Conservation (phyloP, 2,113 vertebrate genomes). For the Sorex araneus region DNA sequence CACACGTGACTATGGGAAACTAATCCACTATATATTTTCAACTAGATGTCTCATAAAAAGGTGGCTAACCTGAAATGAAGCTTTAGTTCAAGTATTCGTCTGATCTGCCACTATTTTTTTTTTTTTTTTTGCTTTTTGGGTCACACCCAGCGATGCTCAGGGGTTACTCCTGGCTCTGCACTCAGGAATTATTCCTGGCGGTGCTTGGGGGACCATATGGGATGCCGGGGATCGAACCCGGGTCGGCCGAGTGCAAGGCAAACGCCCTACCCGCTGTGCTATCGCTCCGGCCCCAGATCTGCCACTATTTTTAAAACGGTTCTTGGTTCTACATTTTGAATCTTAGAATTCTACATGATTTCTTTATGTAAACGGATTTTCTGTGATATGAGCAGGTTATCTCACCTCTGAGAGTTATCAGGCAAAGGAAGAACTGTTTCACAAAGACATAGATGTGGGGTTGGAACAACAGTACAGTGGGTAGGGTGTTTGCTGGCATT, state of each 20-base stretch:
- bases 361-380: constrained; percentile 52
- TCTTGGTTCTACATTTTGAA: constrained; percentile 60
- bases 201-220: no score
- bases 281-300: no score
- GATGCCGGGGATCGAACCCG: no score
- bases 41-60: constrained; percentile 13
- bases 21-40: constrained; percentile 39
- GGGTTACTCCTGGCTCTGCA: no score
- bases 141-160: no score
- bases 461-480: no score
- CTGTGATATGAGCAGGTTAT: constrained; percentile 52
- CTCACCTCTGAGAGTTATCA: constrained; percentile 17
- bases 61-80: constrained; percentile 22
- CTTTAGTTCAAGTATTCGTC: constrained; percentile 60
- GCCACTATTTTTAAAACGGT: constrained; percentile 55
- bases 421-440: constrained; percentile 62
- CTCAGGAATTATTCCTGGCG: no score
- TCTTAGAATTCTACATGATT: not conserved
- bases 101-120: constrained; percentile 65
- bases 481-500: no score
- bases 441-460: not conserved
- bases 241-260: no score
- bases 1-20: not conserved
- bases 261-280: no score
- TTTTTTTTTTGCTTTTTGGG: no score